Base-by-base conservation (phyloP, 2,797 vertebrate species). In the Sebastes cheni region DNA sequence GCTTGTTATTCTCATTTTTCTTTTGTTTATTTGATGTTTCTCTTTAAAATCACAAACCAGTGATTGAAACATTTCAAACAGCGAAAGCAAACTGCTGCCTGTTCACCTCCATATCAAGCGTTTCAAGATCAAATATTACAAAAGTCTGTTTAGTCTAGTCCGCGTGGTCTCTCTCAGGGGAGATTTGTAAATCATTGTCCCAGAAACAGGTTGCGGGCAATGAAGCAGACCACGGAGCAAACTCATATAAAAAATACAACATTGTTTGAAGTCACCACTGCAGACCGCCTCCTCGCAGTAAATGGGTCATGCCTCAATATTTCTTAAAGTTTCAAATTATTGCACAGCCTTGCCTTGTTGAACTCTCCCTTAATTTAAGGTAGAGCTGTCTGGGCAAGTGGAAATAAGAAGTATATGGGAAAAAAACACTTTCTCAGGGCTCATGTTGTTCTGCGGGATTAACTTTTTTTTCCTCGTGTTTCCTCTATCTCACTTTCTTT, bases 261-360 rank as follows among this genome's bases (percentile, higher is more conserved):
- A 80, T 72, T 88, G 83, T 91, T 92, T 92, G 87, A 91, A 92
- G 90, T 92, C 84, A 64, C 81, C 77, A 80, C 80, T 65, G 65
- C 72, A 76, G 72, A 77, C 78, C 13, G 84, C 80, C 68, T 85
- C 71, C 77, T 74, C 36, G 23, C 85, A 79, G 77, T 87, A 93
- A 91, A 94, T 92, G 87, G 92, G 92, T 93, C 93, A 92, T 86
- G 87, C 60, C 87, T 88, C 86, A 75, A 86, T 86, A 90, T 92
- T 93, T 93, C 89, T 86, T 77, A 83, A 87, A 90, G 90, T 94
- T 94, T 92, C 88, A 92, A 90, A 91, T 93, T 86, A 93, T 93
- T 94, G 93, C 91, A 89, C 85, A 78, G 86, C 71, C 83, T 89
- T 83, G 88, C 84, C 89, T 90, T 84, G 84, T 90, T 91, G 81